A percentile compares a stretch with the other conserved stretches of the same genome.
phyloP scores from a whole-genome alignment of 37 sponge, comb jelly and placozoan species.

The Bolinopsis microptera region DNA sequence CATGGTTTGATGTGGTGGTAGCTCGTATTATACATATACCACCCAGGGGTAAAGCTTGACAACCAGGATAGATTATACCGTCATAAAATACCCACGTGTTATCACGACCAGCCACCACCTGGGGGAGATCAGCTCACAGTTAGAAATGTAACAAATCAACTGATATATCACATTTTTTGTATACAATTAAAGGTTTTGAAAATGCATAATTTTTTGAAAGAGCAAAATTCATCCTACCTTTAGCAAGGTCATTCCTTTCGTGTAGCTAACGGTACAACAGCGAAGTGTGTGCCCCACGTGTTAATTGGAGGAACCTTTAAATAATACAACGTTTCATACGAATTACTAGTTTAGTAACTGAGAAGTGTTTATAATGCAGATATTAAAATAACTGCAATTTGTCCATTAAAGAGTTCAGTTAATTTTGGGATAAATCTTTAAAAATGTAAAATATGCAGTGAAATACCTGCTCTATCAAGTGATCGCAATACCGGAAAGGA shows the following conservation, averaged over 20 bases:
- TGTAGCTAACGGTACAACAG: slow-evolving; percentile 55
- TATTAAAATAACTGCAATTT: too few species aligned
- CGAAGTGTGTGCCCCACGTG: slow-evolving; percentile 66
- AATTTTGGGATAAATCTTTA: too few species aligned
- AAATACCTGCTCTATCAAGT: slow-evolving; percentile 66
- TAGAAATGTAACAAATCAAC: neutral
- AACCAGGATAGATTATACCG: slow-evolving; percentile 1
- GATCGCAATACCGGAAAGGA: slow-evolving; percentile 60
- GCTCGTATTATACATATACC: neutral
- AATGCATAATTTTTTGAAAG: neutral
- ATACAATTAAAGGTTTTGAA: neutral
- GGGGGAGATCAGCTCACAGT: too few species aligned
- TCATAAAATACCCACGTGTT: slow-evolving; percentile 52
- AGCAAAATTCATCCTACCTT: slow-evolving; percentile 2
- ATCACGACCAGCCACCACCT: slow-evolving; percentile 34
- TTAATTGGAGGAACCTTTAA: slow-evolving; percentile 41
- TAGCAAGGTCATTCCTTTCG: neutral
- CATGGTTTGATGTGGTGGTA: neutral
- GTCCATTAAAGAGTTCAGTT: too few species aligned
- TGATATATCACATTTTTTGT: neutral
- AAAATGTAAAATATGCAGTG: too few species aligned
- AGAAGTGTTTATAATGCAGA: too few species aligned
- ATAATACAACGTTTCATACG: neutral
- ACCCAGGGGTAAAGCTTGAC: neutral
- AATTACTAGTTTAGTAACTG: too few species aligned